Conservation (phyloP, 2,113 vertebrate genomes). For the Gambusia affinis region DNA sequence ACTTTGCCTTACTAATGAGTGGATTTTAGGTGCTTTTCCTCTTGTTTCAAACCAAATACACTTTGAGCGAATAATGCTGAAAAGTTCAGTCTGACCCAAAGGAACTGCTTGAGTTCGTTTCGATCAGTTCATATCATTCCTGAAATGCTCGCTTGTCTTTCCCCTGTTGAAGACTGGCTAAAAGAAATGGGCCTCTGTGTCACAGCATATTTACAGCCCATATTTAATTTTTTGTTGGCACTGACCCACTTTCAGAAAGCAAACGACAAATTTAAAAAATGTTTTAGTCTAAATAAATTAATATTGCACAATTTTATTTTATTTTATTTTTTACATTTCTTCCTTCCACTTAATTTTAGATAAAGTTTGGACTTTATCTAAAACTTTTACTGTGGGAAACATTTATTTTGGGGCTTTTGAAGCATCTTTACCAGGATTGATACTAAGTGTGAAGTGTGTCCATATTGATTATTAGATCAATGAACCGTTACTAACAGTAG, state of each 20-base stretch:
- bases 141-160: background rate
- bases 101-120: background rate
- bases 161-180: background rate
- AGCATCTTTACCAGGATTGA: background rate
- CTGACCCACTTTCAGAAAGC: background rate
- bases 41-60: no score
- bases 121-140: background rate
- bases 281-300: background rate
- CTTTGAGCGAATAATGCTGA: no score
- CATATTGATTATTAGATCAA: conserved; percentile 29
- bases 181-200: background rate
- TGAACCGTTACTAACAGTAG: conserved; percentile 26
- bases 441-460: background rate
- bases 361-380: background rate
- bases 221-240: background rate
- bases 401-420: no score
- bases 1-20: background rate
- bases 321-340: no score
- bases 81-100: background rate
- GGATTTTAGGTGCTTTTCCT: background rate
- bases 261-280: background rate
- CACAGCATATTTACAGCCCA: background rate
- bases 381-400: background rate
- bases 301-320: background rate
- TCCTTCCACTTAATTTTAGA: no score